Conservation (phyloP, 2,797 vertebrate species). For the Peromyscus nudipes region DNA sequence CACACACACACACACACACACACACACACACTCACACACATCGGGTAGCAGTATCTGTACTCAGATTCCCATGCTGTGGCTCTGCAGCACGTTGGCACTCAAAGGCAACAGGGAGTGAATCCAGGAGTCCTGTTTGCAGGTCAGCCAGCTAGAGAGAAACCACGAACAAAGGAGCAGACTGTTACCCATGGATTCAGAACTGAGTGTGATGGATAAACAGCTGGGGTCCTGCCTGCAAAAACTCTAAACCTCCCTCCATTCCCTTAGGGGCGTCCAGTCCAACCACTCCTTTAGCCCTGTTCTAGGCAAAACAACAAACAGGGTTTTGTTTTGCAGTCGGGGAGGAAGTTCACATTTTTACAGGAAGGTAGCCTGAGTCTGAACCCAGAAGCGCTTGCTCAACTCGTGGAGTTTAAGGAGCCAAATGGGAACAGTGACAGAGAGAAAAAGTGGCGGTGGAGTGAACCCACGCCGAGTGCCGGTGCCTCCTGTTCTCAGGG, state of each 20-base stretch:
- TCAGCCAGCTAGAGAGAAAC: background rate
- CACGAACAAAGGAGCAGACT: background rate
- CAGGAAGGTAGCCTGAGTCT: background rate
- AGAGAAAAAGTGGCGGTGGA: background rate
- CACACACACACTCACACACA: background rate
- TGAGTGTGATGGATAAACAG: background rate
- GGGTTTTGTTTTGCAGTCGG: background rate
- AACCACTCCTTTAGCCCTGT: background rate
- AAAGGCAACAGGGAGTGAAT: background rate
- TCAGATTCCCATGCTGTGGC: background rate
- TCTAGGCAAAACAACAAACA: background rate
- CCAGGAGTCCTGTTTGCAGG: background rate
- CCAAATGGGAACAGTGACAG: background rate
- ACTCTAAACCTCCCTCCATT: background rate
- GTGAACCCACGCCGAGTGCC: background rate
- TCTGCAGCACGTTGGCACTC: background rate
- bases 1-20: too few relatives aligned
- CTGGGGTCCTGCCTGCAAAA: background rate
- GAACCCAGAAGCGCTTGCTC: background rate
- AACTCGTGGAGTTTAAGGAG: background rate
- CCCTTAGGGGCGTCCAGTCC: background rate
- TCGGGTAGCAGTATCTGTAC: background rate
- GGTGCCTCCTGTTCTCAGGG: background rate
- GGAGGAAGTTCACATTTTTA: conserved; percentile 49
- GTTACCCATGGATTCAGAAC: background rate